phyloP scores from a whole-genome alignment of 2,888 invertebrate genomes.

The Temnothorax ravouxi region DNA sequence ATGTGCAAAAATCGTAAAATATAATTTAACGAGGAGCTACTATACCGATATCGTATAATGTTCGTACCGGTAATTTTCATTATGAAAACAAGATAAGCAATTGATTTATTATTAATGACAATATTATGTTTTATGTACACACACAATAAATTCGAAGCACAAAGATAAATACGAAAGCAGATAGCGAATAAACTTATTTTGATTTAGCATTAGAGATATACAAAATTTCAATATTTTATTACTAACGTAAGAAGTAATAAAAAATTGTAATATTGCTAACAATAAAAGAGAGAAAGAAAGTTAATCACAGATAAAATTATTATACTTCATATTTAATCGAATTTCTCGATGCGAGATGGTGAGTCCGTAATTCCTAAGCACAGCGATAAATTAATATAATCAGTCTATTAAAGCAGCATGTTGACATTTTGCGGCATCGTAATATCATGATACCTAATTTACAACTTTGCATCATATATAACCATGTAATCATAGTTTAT shows the following conservation, averaged over 20 bases:
- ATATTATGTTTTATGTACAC: slow-evolving; percentile 18
- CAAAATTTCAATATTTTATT: neutral
- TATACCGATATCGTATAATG: neutral
- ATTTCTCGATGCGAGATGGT: neutral
- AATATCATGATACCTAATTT: slow-evolving; percentile 21
- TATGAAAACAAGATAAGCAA: slow-evolving; percentile 23
- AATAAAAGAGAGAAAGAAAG: neutral
- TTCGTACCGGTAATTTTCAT: slow-evolving; percentile 30
- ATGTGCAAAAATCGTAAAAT: neutral
- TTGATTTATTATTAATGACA: slow-evolving; percentile 52
- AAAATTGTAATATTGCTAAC: neutral
- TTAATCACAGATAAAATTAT: neutral
- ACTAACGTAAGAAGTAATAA: neutral
- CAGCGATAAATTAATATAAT: neutral
- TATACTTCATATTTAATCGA: neutral
- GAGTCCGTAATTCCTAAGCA: neutral
- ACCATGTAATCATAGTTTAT: slow-evolving; percentile 7
- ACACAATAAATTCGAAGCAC: slow-evolving; percentile 17
- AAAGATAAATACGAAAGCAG: neutral
- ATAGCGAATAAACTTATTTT: neutral
- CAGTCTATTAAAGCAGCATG: neutral
- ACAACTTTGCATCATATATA: neutral
- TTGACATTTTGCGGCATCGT: neutral
- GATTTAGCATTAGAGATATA: neutral
- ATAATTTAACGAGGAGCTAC: neutral